phyloP scores from a whole-genome alignment of 2,888 invertebrate genomes.

The Melangyna quadrimaculata region DNA sequence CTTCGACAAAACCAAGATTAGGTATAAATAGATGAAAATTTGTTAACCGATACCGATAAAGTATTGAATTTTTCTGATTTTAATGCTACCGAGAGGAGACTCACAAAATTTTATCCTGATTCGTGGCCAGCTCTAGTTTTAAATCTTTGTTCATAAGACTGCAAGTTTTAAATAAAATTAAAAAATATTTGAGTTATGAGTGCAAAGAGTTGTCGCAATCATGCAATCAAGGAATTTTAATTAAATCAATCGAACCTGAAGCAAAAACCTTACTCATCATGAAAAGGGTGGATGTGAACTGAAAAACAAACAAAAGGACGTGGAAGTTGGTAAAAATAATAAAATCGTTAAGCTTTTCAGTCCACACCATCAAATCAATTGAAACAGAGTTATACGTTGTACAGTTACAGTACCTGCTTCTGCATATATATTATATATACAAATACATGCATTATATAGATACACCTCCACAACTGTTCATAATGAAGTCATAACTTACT shows the following conservation, averaged over 20 bases:
- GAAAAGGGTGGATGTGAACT: background rate
- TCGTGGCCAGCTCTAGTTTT: no score
- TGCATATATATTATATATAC: no score
- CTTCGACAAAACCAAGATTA: no score
- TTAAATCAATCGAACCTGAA: conserved; percentile 41
- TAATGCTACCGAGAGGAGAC: no score
- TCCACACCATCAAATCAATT: background rate
- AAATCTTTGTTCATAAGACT: no score
- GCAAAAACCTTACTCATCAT: conserved; percentile 28
- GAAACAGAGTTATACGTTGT: conserved; percentile 16
- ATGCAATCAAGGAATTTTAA: conserved; percentile 22
- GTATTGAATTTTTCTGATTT: no score
- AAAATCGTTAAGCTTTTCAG: background rate
- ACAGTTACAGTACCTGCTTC: background rate
- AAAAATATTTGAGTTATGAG: background rate
- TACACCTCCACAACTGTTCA: conserved; percentile 32
- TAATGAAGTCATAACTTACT: conserved; percentile 62
- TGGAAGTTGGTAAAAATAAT: background rate
- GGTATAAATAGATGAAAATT: no score
- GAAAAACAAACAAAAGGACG: background rate
- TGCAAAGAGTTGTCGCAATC: background rate
- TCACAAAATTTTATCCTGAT: no score
- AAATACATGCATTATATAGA: no score
- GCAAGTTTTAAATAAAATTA: background rate
- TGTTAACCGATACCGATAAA: no score